A percentile compares a stretch with the other conserved stretches of the same genome.
Evolutionary conservation across 2,888 invertebrate genomes (phyloP).

Genomic region (Cactoblastis cactorum): DNA sequence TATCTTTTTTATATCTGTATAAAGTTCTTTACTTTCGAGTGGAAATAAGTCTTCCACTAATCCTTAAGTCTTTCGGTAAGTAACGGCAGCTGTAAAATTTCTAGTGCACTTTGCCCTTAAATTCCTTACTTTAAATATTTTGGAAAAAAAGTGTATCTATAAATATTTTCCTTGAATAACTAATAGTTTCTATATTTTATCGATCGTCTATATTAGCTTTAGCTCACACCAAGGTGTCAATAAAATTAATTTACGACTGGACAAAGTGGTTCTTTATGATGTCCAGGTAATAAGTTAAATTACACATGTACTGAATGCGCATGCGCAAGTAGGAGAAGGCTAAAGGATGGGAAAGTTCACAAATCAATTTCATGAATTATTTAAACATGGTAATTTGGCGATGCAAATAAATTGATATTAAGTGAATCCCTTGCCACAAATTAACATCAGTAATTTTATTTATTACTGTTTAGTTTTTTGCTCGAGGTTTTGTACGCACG

Average conservation of each 20-base stretch:
- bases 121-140: too few relatives aligned
- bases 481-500: too few relatives aligned
- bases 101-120: too few relatives aligned
- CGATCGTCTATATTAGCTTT: neutral
- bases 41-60: too few relatives aligned
- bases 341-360: constrained; percentile 5
- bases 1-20: too few relatives aligned
- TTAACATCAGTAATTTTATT: too few relatives aligned
- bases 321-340: neutral
- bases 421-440: neutral
- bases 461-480: too few relatives aligned
- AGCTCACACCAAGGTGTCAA: neutral
- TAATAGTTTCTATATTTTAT: neutral
- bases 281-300: constrained; percentile 1
- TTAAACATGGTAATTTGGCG: neutral
- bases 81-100: too few relatives aligned
- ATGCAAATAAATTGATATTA: too few relatives aligned
- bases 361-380: constrained; percentile 6
- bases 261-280: constrained; percentile 7
- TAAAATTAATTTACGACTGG: neutral
- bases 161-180: too few relatives aligned
- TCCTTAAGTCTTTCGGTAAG: too few relatives aligned
- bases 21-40: too few relatives aligned
- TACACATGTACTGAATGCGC: constrained; percentile 4
- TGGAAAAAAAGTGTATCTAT: neutral